Base-by-base conservation (phyloP, 2,888 invertebrate genomes). In the Orchestes rusci region DNA sequence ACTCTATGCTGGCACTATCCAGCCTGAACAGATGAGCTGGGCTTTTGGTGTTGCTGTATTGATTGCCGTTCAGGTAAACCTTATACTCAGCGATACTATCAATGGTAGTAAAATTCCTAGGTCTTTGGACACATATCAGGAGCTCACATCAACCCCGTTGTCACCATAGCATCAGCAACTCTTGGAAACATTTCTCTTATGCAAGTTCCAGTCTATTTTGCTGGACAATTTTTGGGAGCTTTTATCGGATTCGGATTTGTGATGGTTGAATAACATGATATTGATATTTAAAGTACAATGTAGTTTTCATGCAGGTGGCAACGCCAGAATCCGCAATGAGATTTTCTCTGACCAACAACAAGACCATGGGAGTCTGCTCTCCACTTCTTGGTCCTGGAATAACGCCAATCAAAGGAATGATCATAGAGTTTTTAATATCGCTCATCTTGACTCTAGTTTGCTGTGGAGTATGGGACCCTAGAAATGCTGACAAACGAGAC, bases 71-170 rank as follows among this genome's bases (percentile, higher is more conserved):
- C 81, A 81, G 73, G 79, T 77, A 64, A 59, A 60, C 27, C 10
- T n/a, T n/a, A n/a, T n/a, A n/a, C n/a, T n/a, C 18, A 27, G 28
- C 3, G 10, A 23, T 23, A 23, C 7, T 10, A 23, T 8, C 27
- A 23, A 8, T 23, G 7, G 16, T 17, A 33, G n/a, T 16, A 33
- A 16, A 37, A n/a, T 54, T 70, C 69, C 38, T 68, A 81, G 74
- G 76, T 77, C 44, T 80, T 84, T 51, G 85, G 82, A 3, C 85
- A 85, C 59, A 73, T 87, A 34, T 86, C 85, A 17, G 84, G 83
- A 27, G 80, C 83, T 0, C 84, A 83, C 59, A 71, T 88, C 59
- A 88, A 88, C 64, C 87, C 87, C 1, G 74, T 80, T 0, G 81
- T 87, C 1, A 83, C 85, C 0, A 63, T 82, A 10, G 79, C 79